phyloP scores from a whole-genome alignment of 2,113 vertebrate genomes.

The Grammomys dolichurus region DNA sequence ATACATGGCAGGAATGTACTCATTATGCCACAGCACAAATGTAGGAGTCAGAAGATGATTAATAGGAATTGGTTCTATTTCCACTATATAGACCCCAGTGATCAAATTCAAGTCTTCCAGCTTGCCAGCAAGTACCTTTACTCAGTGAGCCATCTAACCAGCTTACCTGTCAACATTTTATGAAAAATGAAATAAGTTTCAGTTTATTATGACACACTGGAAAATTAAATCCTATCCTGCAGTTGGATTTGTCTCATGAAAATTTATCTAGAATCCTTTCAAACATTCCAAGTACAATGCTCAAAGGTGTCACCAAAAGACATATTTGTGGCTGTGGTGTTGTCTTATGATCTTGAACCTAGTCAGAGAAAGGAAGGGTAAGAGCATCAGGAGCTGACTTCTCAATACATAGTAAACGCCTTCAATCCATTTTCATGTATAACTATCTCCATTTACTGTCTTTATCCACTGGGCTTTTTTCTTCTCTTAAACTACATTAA shows the following conservation, averaged over 20 bases:
- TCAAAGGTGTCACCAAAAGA: neutral
- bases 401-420: neutral
- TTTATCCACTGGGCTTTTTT: neutral
- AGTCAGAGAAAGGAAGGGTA: neutral
- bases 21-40: neutral
- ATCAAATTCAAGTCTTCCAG: too few species aligned
- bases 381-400: neutral
- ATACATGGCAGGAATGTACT: too few species aligned
- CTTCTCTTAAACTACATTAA: neutral
- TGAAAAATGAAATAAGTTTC: neutral
- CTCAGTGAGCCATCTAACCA: neutral
- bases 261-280: neutral
- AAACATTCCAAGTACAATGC: neutral
- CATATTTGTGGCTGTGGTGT: neutral
- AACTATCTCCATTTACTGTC: neutral
- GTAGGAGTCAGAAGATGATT: neutral
- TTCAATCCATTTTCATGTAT: neutral
- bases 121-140: neutral
- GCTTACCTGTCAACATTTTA: neutral
- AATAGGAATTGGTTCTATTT: neutral
- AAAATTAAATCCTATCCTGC: neutral
- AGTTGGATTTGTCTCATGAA: neutral
- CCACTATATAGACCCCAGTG: neutral
- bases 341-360: neutral
- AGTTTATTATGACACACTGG: neutral